Conservation (phyloP, 2,797 vertebrate genomes). For the Tragopan temminckii region DNA sequence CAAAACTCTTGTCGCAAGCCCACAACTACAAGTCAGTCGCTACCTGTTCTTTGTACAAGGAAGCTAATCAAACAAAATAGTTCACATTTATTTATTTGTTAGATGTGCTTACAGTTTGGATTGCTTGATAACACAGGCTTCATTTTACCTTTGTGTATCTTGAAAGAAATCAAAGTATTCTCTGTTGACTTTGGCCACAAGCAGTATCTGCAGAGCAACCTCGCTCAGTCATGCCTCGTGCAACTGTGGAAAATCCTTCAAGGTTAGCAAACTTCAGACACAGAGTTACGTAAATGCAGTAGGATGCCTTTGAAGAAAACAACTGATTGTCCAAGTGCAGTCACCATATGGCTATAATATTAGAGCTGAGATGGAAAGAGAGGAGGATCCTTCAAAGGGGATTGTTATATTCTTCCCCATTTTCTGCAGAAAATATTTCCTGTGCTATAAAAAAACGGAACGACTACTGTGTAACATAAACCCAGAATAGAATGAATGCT, state of each 20-base stretch:
- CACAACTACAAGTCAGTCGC: background rate
- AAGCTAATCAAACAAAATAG: conserved; percentile 77
- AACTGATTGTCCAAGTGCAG: conserved; percentile 4
- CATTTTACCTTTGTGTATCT: conserved; percentile 83
- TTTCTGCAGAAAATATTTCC: conserved; percentile 29
- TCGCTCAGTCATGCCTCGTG: background rate
- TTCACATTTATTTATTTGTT: conserved; percentile 80
- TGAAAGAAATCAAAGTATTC: conserved; percentile 79
- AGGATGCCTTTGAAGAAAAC: conserved; percentile 23
- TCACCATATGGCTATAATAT: background rate
- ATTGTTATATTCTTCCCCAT: background rate
- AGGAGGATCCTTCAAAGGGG: conserved; percentile 4
- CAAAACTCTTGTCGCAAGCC: background rate
- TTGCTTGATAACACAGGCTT: conserved; percentile 86
- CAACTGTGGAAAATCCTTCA: conserved; percentile 68
- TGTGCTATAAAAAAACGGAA: background rate
- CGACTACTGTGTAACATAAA: background rate
- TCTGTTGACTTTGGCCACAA: conserved; percentile 82
- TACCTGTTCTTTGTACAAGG: background rate
- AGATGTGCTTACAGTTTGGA: conserved; percentile 82
- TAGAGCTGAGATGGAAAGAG: background rate
- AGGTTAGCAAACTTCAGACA: conserved; percentile 30
- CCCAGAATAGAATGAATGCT: background rate
- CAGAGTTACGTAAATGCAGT: conserved; percentile 1
- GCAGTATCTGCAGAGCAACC: conserved; percentile 71